phyloP scores from a whole-genome alignment of 2,888 invertebrate species.

The Ellobium chinense region DNA sequence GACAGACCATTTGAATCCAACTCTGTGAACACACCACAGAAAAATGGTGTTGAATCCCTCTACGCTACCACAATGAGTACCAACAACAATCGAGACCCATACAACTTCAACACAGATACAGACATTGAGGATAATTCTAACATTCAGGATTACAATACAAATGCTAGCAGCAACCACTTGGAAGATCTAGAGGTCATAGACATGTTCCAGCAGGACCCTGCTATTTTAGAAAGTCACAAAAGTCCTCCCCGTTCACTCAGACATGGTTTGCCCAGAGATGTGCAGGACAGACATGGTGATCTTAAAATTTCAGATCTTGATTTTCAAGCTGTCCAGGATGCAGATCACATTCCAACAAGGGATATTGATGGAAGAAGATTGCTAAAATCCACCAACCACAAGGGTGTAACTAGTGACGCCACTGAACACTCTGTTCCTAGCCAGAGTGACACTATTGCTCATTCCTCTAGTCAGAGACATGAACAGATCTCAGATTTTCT shows the following conservation, averaged over 20 bases:
- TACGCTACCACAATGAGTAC: constrained; percentile 10
- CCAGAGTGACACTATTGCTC: neutral
- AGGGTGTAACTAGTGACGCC: neutral
- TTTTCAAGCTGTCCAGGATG: neutral
- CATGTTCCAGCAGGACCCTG: neutral
- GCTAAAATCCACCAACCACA: neutral
- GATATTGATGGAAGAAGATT: neutral
- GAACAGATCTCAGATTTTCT: no score
- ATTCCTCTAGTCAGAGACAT: neutral
- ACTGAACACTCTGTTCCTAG: neutral
- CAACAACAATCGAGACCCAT: neutral
- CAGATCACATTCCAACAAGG: neutral
- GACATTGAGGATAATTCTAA: no score
- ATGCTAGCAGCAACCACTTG: neutral
- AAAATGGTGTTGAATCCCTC: neutral
- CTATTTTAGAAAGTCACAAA: neutral
- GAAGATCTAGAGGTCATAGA: neutral
- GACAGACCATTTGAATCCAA: constrained; percentile 27
- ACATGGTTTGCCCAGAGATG: no score
- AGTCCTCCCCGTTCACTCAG: no score
- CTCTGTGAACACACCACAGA: neutral
- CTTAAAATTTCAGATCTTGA: neutral
- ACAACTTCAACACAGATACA: neutral
- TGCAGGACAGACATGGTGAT: no score
- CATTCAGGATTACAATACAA: constrained; percentile 9